Evolutionary conservation across 1,140 invertebrate species (phyloP), one percentile per base, ranked within the genome.

Genomic region (Mamestra configurata): DNA sequence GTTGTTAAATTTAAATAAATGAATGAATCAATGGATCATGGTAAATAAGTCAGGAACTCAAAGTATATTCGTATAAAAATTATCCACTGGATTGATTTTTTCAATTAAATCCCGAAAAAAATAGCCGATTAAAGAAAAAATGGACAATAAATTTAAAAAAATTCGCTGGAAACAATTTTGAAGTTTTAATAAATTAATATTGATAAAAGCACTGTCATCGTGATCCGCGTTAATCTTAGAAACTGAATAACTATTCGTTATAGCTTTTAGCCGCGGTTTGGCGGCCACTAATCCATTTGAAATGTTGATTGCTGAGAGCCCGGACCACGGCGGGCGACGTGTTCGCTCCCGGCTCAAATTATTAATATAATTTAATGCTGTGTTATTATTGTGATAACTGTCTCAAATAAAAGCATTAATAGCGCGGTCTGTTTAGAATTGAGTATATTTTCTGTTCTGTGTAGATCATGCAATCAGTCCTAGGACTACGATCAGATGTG

Each of bases 201-300:
- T 27, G 15, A 59, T 27, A 59, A 31, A 15, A 46, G 18, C 61
- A 46, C 8, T 37, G 61, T 68, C 59, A 64, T 31, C 0, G 31
- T 68, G 35, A 68, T 68, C 37, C n/a, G n/a, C 37, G 64, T 46
- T 68, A 68, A 24, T 68, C 37, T 43, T 76, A 76, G 27, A 59
- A 59, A 61, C 27, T 66, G 46, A 46, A 49, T 53, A 31, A 66
- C 43, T 55, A 51, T 49, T 75, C 40, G 59, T 11, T 64, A 51
- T 73, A 61, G 78, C 78, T 64, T 73, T 66, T 64, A 79, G 55
- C 46, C 51, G 78, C 46, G 78, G 70, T 66, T 70, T 57, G 20
- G 18, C 64, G 2, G 43, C 77, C 77, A 24, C 55, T 73, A 79
- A 79, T 77, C 77, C 70, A 79, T 73, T 79, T 79, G 68, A 78